These are phyloP conservation scores for Muscicapa adusta DNA, from an alignment of 2,113 vertebrate species.

Conservation along the genomic window DNA sequence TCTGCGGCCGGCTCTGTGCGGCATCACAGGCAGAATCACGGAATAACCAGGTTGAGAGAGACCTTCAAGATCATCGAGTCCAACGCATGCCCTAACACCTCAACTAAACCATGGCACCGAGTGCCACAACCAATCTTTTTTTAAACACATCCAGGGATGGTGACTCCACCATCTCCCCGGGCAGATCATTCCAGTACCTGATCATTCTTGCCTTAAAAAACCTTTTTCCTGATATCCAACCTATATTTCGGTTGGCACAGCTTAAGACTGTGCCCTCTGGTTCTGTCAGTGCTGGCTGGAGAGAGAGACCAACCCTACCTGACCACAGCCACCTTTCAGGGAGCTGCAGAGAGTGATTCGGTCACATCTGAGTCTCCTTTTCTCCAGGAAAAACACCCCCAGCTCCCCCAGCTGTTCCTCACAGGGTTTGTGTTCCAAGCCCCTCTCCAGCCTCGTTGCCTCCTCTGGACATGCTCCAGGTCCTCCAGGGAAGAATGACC, in stretches of 20 bases:
- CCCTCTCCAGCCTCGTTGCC: not conserved
- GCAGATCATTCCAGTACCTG: not conserved
- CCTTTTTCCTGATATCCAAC: not conserved
- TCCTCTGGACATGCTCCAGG: accelerated
- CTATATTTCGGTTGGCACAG: not conserved
- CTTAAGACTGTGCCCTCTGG: not conserved
- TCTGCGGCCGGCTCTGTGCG: not conserved
- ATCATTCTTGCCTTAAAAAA: not conserved
- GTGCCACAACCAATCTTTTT: not conserved
- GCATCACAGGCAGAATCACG: not conserved
- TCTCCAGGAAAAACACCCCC: too few relatives aligned
- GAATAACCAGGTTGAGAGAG: not conserved
- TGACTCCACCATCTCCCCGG: too few relatives aligned
- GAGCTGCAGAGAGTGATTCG: too few relatives aligned
- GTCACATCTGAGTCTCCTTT: too few relatives aligned
- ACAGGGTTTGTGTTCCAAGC: not conserved
- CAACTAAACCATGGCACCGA: not conserved
- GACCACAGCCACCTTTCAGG: too few relatives aligned
- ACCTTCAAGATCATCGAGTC: not conserved
- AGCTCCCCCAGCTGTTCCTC: not conserved
- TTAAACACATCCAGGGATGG: not conserved
- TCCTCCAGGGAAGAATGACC: not conserved
- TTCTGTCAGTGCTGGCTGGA: not conserved
- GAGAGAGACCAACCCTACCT: too few relatives aligned
- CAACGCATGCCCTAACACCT: not conserved